A percentile compares a stretch with the other conserved stretches of the same genome.
Conservation (phyloP, 2,113 vertebrate genomes). For the Tyto alba region DNA sequence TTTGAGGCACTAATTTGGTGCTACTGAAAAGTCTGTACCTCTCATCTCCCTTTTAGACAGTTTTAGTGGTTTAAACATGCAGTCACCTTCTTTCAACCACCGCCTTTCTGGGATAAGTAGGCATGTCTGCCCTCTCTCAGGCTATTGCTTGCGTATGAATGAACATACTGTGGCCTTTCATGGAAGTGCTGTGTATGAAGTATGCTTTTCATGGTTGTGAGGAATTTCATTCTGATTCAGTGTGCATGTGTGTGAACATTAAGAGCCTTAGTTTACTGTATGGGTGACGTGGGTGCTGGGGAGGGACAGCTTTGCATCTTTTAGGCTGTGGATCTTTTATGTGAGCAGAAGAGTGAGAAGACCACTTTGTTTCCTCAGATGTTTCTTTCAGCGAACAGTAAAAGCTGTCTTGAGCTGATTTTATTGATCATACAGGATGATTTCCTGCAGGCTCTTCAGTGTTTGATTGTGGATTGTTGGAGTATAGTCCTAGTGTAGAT, state of each 20-base stretch:
- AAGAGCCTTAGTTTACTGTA: neutral
- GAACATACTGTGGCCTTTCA: neutral
- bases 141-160: neutral
- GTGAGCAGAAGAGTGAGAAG: neutral
- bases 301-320: neutral
- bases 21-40: neutral
- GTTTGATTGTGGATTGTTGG: neutral
- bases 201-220: neutral
- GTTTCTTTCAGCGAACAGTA: neutral
- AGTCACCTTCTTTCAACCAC: neutral
- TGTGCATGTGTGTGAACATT: neutral
- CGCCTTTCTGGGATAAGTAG: neutral
- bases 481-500: neutral
- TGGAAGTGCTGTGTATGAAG: neutral
- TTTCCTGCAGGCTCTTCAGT: neutral
- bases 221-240: neutral
- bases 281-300: rapidly evolving
- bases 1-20: neutral
- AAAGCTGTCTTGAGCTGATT: neutral
- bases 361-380: neutral
- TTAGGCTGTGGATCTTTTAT: neutral
- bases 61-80: neutral
- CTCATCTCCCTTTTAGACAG: neutral
- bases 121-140: neutral
- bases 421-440: neutral